phyloP scores from a whole-genome alignment of 2,113 vertebrate genomes.

The Ptychochromis oligacanthus region DNA sequence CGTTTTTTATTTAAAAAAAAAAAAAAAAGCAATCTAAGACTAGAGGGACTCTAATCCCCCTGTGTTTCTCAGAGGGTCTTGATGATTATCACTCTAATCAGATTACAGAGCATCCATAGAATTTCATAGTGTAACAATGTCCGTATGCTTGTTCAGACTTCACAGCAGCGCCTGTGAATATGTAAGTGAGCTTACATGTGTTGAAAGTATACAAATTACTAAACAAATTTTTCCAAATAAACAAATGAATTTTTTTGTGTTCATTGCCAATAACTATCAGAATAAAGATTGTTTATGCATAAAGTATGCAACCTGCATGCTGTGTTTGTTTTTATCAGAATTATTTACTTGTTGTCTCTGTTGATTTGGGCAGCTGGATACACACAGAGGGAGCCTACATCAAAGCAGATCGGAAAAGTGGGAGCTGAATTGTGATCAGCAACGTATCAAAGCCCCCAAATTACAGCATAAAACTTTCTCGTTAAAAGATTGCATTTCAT shows the following conservation, averaged over 20 bases:
- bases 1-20: too few species aligned
- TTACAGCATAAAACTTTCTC: not conserved
- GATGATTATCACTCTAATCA: constrained; percentile 60
- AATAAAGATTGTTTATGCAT: not conserved
- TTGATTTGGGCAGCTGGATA: constrained; percentile 14
- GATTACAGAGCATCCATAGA: constrained; percentile 59
- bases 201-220: too few species aligned
- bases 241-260: not conserved
- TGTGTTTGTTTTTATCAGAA: constrained; percentile 29
- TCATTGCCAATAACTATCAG: not conserved
- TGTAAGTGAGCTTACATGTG: not conserved
- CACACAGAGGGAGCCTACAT: not conserved
- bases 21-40: constrained; percentile 49
- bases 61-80: constrained; percentile 45
- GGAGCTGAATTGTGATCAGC: constrained; percentile 17
- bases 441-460: constrained; percentile 11
- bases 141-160: not conserved
- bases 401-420: not conserved
- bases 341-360: constrained; percentile 5
- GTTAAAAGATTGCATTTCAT: not conserved
- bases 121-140: constrained; percentile 8
- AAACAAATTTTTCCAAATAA: not conserved
- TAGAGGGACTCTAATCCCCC: constrained; percentile 37
- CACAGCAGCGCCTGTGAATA: not conserved
- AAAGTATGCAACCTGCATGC: not conserved